Base-by-base conservation (phyloP, 2,113 vertebrate species). In the Mesoclemmys tuberculata region DNA sequence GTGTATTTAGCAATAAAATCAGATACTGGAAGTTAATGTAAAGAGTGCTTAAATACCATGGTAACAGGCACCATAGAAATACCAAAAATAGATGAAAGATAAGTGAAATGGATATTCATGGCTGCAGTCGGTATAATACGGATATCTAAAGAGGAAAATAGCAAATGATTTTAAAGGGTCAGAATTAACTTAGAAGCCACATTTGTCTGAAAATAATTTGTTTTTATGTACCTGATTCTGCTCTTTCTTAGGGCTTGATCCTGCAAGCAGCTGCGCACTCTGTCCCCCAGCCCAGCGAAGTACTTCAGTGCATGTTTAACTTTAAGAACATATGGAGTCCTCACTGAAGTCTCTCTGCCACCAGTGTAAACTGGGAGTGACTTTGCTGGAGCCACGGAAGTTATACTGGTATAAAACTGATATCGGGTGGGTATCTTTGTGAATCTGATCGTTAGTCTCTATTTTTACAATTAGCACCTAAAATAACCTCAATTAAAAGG, bases 101-200 rank as follows among this genome's bases (percentile, higher is more conserved):
- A 1, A 41, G 46, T 31, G 44, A 84, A 52, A 77, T 84, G 55
- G 46, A 85, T 54, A 3, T 74, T 94, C 94, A 83, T 93, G n/a
- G 12, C n/a, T 80, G 13, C 11, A 29, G 91, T 90, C 90, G 14
- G 88, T 84, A 82, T 79, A 90, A 19, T 86, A 80, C 10, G 49
- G 41, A 68, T 95, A 90, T 93, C 89, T 88, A 89, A n/a, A 26
- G 46, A 80, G 46, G 5, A 93, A 94, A 90, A 88, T 7, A 61
- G 31, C 56, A 64, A 94, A 51, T 82, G 56, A 77, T 86, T 90
- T 95, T 91, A 90, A 81, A 82, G 80, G 54, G 24, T 18, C 10
- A 55, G 31, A 86, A 90, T 86, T 80, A 82, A 90, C 83, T 94
- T 85, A 0, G 82, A 90, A 94, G 94, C 5, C 24, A 78, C 11